Percentiles rank a stretch among this genome's conserved stretches.
Evolutionary conservation across 2,113 vertebrate genomes (phyloP).

Genomic region (Ictalurus punctatus): DNA sequence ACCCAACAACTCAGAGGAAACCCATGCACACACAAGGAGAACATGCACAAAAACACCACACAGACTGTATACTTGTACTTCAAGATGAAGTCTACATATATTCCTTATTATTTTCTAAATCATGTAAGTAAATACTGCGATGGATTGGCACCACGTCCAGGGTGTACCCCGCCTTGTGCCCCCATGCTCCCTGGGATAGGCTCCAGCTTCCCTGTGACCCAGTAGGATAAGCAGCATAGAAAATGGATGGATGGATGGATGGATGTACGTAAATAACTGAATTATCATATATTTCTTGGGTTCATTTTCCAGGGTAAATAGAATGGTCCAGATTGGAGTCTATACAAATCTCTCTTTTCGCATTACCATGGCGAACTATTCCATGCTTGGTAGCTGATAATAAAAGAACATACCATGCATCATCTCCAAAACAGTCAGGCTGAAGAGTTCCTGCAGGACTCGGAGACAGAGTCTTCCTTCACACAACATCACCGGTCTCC

Average conservation of each 20-base stretch:
- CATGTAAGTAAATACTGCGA: not conserved
- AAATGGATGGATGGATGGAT: no score
- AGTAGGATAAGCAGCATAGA: no score
- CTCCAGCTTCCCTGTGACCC: no score
- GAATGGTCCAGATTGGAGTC: not conserved
- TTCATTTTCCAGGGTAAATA: not conserved
- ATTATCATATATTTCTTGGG: not conserved
- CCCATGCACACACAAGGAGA: not conserved
- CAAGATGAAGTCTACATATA: not conserved
- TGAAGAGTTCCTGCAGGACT: constrained; percentile 83
- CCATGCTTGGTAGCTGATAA: not conserved
- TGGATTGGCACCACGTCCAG: no score
- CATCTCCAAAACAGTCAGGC: constrained; percentile 86
- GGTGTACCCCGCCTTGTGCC: no score
- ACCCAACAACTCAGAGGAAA: not conserved
- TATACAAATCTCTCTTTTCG: not conserved
- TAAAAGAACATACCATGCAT: constrained; percentile 79
- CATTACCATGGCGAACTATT: not conserved
- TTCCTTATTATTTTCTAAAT: not conserved
- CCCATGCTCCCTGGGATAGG: no score
- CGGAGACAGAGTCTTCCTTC: constrained; percentile 82
- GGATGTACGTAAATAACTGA: not conserved
- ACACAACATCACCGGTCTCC: constrained; percentile 83
- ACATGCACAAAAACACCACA: not conserved
- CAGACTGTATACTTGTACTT: not conserved